Evolutionary conservation across 2,888 invertebrate species (phyloP), one percentile per base, ranked within the genome.

Genomic region (Girardia tigrina): DNA sequence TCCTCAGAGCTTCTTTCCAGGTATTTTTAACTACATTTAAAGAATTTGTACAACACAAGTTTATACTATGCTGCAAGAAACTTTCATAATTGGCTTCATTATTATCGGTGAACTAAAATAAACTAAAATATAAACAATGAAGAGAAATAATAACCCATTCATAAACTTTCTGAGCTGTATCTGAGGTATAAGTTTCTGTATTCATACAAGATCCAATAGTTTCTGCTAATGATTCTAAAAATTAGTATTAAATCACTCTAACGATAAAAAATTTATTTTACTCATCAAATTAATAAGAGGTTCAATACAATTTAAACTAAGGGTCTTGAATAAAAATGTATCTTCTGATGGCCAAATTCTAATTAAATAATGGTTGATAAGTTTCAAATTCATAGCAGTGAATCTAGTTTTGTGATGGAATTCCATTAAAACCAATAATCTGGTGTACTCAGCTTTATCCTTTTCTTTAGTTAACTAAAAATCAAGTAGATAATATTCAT

Each of bases 21-120:
- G 56, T 12, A 16, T 56, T 56, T 56, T 56, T 56, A n/a, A 56
- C 56, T 6, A 56, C 20, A 6, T 20, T 12, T 56, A 56, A 56
- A 8, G 56, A 56, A 56, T 56, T 56, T 56, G 56, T 56, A n/a
- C 56, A 56, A 56, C 56, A 56, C n/a, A 56, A 56, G 23, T 56
- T 23, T 6, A 56, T 56, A n/a, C 56, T 56, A 56, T 56, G 23
- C 23, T 56, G n/a, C 56, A 56, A 56, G 20, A n/a, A 56, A 20
- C 23, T 23, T 56, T 56, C 20, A 6, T 20, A 56, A 56, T 56
- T 56, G 4, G 8, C 4, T 56, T 56, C 56, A 56, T 56, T 23
- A 16, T 56, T 16, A 56, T n/a, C 23, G n/a, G 23, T n/a, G 23
- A 56, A 23, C 56, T 56, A n/a, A 12, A 56, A 56, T 36, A 36